Evolutionary conservation across 2,113 vertebrate species (phyloP).

Genomic region (Oreochromis niloticus): DNA sequence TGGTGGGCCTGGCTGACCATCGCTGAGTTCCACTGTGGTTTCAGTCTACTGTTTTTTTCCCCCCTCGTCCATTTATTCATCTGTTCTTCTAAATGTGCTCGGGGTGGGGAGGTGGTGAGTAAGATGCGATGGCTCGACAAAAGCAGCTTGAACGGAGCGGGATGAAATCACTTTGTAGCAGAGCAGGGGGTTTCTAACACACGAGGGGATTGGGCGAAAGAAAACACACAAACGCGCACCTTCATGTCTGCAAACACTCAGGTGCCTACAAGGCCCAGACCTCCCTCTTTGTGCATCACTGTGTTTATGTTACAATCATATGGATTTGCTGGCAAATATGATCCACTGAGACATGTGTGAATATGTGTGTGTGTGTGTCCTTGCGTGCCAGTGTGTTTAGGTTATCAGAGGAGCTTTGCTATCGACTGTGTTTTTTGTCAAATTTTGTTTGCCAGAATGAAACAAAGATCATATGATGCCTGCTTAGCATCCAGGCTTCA

Average conservation of each 20-base stretch:
- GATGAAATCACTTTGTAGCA: slow-evolving; percentile 2
- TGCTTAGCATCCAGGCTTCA: slow-evolving; percentile 11
- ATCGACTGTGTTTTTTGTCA: slow-evolving; percentile 77
- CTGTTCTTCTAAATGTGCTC: slow-evolving; percentile 47
- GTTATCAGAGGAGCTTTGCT: slow-evolving; percentile 78
- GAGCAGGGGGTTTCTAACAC: neutral
- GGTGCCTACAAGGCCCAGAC: slow-evolving; percentile 21
- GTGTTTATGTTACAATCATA: slow-evolving; percentile 51
- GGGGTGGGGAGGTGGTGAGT: neutral
- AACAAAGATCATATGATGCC: slow-evolving; percentile 81
- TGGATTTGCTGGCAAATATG: slow-evolving; percentile 11
- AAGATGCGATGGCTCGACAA: slow-evolving; percentile 41
- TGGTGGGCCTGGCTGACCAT: slow-evolving; percentile 64
- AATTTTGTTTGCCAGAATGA: slow-evolving; percentile 75
- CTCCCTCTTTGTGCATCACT: neutral
- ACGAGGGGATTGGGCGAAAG: neutral
- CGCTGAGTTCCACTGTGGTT: slow-evolving; percentile 60
- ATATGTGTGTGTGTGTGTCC: slow-evolving; percentile 41
- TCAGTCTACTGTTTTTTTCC: slow-evolving; percentile 32
- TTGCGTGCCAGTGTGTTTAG: slow-evolving; percentile 69
- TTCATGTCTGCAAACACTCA: slow-evolving; percentile 38
- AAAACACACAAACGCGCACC: neutral
- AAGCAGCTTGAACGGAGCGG: neutral
- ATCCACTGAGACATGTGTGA: slow-evolving; percentile 31
- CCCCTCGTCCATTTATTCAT: slow-evolving; percentile 44